Base-by-base conservation (phyloP, 2,888 invertebrate genomes). In the Ophioninae sp. region DNA sequence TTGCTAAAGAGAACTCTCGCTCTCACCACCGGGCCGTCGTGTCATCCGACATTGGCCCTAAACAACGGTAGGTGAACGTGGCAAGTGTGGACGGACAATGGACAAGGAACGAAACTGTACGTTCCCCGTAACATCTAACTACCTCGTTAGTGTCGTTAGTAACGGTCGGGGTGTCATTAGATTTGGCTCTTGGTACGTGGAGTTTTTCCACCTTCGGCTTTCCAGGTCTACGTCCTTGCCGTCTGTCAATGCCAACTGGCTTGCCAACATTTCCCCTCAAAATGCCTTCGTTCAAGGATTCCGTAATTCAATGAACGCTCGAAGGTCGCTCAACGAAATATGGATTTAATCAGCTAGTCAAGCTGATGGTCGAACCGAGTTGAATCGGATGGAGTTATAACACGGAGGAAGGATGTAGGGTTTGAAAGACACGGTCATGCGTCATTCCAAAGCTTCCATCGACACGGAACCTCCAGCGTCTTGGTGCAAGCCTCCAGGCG, bases 121-220 rank as follows among this genome's bases (percentile, higher is more conserved):
- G 88, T 90, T 90, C 89, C 73, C 83, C 85, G 79, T 89, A 89
- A 92, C 91, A 91, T 92, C 92, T 91, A 92, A 92, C 92, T 92
- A 92, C 90, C 91, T 92, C 92, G 92, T 93, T 92, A 92, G 91
- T 87, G 91, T 92, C 92, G 92, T 93, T 92, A 92, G 92, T 90
- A 89, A 91, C 91, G 91, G 92, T 92, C 91, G 90, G 91, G 89
- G 91, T 92, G 91, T 92, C 92, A 92, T 92, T 93, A 92, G 92
- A 92, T 93, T 92, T 91, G 87, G 89, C 88, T 89, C 90, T 73
- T 79, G 81, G 78, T 88, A 89, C 90, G 89, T 90, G 91, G 89
- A 90, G 90, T 90, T 91, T 91, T 92, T 89, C 88, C 88, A 86
- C 85, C 85, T 77, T 78, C 77, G 77, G 72, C 74, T 82, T 39